Evolutionary conservation across 23 tunicate genomes (phyloP).

Genomic region (Pegea sp.): DNA sequence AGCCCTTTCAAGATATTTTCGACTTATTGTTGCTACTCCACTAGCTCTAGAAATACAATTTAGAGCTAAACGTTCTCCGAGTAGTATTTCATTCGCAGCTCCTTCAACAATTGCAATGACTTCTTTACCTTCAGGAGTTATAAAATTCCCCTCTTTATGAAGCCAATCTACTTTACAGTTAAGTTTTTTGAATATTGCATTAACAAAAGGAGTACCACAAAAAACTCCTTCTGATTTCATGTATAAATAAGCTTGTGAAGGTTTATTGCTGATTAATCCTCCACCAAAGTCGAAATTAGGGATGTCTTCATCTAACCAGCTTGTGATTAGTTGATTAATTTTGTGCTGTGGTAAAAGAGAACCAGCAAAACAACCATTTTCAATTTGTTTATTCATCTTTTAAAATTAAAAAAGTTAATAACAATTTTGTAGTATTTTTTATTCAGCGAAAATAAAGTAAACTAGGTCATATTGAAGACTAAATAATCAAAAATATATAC

Average conservation of each 20-base stretch:
- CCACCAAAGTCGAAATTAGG: slow-evolving; percentile 54
- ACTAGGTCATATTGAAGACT: too few species aligned
- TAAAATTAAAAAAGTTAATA: too few species aligned
- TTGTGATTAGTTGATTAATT: slow-evolving; percentile 3
- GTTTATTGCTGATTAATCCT: slow-evolving; percentile 18
- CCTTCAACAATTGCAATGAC: slow-evolving; percentile 14
- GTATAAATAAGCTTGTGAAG: slow-evolving; percentile 12
- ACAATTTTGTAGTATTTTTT: too few species aligned
- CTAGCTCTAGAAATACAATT: slow-evolving; percentile 38
- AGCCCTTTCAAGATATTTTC: slow-evolving; percentile 3
- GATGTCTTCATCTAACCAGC: slow-evolving; percentile 40
- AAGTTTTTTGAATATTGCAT: slow-evolving; percentile 24
- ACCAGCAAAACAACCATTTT: too few species aligned
- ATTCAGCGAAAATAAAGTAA: too few species aligned
- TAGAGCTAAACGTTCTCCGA: slow-evolving; percentile 46
- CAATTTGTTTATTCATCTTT: too few species aligned
- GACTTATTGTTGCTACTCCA: slow-evolving; percentile 26
- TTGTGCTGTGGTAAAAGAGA: slow-evolving; percentile 11
- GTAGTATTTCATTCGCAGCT: slow-evolving; percentile 13
- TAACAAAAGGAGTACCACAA: slow-evolving; percentile 40
- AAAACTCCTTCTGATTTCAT: slow-evolving; percentile 30
- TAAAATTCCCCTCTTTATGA: not conserved
- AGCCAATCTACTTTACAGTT: slow-evolving; percentile 24
- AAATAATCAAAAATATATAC: too few species aligned
- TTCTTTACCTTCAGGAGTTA: not conserved